Conservation (phyloP, 2,888 invertebrate genomes). For the Epirrhoe tristata region DNA sequence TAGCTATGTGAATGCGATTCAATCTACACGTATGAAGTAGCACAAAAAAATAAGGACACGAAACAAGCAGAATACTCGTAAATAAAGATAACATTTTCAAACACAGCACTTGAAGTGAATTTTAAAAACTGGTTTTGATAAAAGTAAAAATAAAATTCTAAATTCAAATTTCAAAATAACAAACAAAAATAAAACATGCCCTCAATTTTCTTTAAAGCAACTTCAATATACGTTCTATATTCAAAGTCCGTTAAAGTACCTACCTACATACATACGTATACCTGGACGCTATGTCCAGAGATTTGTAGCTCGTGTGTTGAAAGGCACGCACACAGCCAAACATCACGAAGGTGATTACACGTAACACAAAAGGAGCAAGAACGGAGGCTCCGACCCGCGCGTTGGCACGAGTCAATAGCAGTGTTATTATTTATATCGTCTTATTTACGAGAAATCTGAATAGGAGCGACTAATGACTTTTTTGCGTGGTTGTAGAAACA, state of each 20-base stretch:
- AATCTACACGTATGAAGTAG: constrained; percentile 12
- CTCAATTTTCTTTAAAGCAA: constrained; percentile 31
- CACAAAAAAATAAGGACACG: constrained; percentile 23
- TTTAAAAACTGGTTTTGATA: constrained; percentile 5
- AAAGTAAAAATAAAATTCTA: constrained; percentile 3
- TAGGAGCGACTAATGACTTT: constrained; percentile 19
- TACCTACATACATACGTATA: constrained; percentile 32
- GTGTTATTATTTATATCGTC: constrained; percentile 38
- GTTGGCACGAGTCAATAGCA: constrained; percentile 76
- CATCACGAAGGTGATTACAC: constrained; percentile 63
- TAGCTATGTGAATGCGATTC: constrained; percentile 24
- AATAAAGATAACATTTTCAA: constrained; percentile 1
- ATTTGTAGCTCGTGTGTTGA: constrained; percentile 57
- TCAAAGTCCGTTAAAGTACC: constrained; percentile 49
- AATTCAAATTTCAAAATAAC: neutral
- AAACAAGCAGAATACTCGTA: neutral
- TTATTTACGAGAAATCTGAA: constrained; percentile 23
- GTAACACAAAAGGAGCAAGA: constrained; percentile 77
- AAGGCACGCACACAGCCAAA: constrained; percentile 61
- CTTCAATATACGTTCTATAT: constrained; percentile 44
- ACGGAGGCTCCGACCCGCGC: constrained; percentile 74
- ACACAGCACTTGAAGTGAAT: constrained; percentile 1
- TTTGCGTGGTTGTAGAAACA: neutral
- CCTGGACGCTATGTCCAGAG: constrained; percentile 45
- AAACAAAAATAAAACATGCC: constrained; percentile 8